Conservation (phyloP, 23 tunicate genomes). For the Trididemnum clinides region DNA sequence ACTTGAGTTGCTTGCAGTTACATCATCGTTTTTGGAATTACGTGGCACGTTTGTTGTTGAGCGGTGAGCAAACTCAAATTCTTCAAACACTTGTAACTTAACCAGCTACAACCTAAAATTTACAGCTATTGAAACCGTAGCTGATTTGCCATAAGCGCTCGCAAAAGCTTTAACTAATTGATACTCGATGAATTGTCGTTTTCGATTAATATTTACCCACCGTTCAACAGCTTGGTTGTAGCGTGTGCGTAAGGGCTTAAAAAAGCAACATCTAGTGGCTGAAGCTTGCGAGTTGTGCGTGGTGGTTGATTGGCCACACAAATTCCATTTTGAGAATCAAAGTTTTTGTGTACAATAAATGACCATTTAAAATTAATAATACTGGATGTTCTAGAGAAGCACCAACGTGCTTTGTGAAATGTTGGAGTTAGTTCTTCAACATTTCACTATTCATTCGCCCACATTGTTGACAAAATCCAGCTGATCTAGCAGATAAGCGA, state of each 20-base stretch:
- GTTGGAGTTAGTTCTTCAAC: no score
- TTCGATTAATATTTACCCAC: background rate
- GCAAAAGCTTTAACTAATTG: background rate
- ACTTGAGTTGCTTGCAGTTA: no score
- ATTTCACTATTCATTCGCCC: no score
- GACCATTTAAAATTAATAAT: no score
- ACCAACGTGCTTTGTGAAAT: no score
- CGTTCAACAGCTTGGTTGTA: background rate
- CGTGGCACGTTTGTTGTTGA: background rate
- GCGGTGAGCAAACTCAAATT: background rate
- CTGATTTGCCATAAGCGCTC: background rate
- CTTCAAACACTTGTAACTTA: background rate
- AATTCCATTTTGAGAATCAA: no score
- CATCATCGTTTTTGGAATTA: no score
- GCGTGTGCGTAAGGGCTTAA: background rate
- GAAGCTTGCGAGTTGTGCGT: background rate
- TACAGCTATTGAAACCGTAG: background rate
- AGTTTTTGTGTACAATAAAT: no score
- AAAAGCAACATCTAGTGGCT: background rate
- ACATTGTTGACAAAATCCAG: no score
- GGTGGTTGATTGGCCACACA: no score
- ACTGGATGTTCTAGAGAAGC: no score
- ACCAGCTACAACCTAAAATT: background rate
- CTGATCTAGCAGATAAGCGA: no score
- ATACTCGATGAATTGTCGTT: background rate